phyloP scores from a whole-genome alignment of 92 coral and sea anemone species.

The Umimayanthus kanabou region DNA sequence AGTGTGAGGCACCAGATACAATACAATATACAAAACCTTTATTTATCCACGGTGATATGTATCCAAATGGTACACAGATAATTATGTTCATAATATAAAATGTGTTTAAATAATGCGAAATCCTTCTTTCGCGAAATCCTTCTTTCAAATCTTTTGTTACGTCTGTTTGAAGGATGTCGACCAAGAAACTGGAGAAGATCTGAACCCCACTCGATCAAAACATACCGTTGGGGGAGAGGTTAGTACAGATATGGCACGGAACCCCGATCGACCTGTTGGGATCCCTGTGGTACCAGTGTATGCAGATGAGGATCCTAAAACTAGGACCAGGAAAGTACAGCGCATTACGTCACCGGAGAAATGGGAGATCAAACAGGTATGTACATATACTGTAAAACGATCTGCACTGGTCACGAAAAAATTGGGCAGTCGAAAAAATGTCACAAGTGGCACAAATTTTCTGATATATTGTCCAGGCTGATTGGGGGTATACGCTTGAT shows the following conservation, averaged over 20 bases:
- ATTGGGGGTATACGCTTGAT: too few species aligned
- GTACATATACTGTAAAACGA: too few species aligned
- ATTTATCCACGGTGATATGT: too few species aligned
- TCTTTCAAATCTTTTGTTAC: neutral
- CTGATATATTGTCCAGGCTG: too few species aligned
- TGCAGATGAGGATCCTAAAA: conserved; percentile 71
- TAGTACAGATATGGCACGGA: conserved; percentile 79
- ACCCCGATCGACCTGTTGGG: conserved; percentile 97
- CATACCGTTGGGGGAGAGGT: conserved; percentile 78
- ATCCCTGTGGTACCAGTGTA: conserved; percentile 82
- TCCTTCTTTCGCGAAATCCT: neutral
- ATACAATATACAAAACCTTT: too few species aligned
- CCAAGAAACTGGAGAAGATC: conserved; percentile 95
- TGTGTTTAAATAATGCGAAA: too few species aligned
- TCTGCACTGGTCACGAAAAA: too few species aligned
- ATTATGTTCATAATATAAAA: too few species aligned
- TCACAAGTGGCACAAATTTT: too few species aligned
- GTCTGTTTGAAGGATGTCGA: conserved; percentile 82
- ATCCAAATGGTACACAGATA: too few species aligned
- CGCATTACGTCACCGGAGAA: conserved; percentile 97
- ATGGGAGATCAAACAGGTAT: conserved; percentile 97
- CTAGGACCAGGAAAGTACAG: conserved; percentile 79
- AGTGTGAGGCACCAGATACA: too few species aligned
- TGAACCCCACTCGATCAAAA: conserved; percentile 88
- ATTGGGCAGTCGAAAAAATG: neutral